These are phyloP conservation scores for Phyllostomus discolor DNA, from an alignment of 2,113 vertebrate species.

Conservation along the genomic window DNA sequence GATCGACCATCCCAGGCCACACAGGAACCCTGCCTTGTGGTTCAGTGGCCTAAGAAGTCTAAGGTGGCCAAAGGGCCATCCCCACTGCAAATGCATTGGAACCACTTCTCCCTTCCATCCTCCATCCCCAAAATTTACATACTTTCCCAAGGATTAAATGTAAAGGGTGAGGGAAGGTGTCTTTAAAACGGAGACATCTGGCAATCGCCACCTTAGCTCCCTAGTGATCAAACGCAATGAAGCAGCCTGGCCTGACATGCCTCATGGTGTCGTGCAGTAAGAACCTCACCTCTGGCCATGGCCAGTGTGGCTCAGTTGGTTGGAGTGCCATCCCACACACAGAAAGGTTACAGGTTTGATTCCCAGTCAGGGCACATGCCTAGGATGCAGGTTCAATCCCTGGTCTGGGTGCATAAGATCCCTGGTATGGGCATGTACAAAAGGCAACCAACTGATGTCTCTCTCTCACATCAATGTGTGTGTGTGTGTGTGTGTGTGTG, in stretches of 20 bases:
- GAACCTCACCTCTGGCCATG: neutral
- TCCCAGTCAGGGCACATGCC: too few species aligned
- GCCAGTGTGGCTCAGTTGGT: too few species aligned
- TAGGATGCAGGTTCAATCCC: too few species aligned
- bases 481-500: too few species aligned
- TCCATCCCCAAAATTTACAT: neutral
- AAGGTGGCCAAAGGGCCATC: neutral
- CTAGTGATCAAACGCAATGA: neutral
- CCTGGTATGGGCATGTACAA: too few species aligned
- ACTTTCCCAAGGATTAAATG: neutral
- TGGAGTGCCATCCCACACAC: too few species aligned
- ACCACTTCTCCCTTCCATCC: neutral
- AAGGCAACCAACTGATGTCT: too few species aligned
- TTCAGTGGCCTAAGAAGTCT: neutral
- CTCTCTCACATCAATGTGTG: too few species aligned
- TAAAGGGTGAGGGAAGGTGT: neutral
- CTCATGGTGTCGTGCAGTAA: neutral
- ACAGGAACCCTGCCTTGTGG: neutral
- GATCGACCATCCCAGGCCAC: neutral
- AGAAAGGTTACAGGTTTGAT: too few species aligned
- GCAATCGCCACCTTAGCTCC: neutral
- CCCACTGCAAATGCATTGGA: neutral
- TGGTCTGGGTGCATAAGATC: too few species aligned
- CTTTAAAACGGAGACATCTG: neutral
- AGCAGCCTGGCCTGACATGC: neutral